Evolutionary conservation across 2,797 vertebrate species (phyloP).

Genomic region (Lerista edwardsae): DNA sequence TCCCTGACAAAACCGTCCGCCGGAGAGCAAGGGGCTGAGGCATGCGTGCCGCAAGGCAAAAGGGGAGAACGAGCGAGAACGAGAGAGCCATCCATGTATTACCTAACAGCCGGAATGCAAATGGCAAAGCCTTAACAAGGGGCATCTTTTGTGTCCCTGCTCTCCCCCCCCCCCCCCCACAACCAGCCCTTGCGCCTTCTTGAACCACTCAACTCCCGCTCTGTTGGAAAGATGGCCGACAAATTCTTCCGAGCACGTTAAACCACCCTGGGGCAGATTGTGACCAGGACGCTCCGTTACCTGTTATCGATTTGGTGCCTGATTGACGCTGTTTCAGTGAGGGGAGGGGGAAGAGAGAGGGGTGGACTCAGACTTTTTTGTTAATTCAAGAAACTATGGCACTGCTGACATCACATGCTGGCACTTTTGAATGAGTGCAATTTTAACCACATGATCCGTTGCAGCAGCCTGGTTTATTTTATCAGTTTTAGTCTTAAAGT

Average conservation of each 20-base stretch:
- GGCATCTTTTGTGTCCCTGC: slow-evolving; percentile 1
- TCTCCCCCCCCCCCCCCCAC: neutral
- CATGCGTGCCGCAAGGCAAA: slow-evolving; percentile 42
- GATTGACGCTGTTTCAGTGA: slow-evolving; percentile 76
- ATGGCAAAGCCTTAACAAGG: slow-evolving; percentile 80
- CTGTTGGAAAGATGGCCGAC: slow-evolving; percentile 74
- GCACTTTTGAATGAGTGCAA: no score
- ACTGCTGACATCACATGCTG: no score
- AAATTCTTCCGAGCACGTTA: slow-evolving; percentile 81
- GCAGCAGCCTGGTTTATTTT: no score
- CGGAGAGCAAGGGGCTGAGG: slow-evolving; percentile 60
- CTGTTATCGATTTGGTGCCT: slow-evolving; percentile 82
- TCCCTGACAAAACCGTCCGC: slow-evolving; percentile 72
- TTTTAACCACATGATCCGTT: no score
- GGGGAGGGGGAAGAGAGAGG: slow-evolving; percentile 9
- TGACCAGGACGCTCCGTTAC: slow-evolving; percentile 76
- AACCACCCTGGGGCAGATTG: slow-evolving; percentile 81
- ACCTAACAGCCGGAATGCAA: slow-evolving; percentile 84
- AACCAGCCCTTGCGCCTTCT: slow-evolving; percentile 6
- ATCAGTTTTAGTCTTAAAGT: no score
- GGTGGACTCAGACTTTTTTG: no score
- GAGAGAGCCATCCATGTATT: slow-evolving; percentile 79
- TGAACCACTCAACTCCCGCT: slow-evolving; percentile 3
- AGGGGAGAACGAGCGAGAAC: slow-evolving; percentile 68
- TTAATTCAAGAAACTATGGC: no score